Conservation (phyloP, 2,797 vertebrate species). For the Cossypha heuglini region DNA sequence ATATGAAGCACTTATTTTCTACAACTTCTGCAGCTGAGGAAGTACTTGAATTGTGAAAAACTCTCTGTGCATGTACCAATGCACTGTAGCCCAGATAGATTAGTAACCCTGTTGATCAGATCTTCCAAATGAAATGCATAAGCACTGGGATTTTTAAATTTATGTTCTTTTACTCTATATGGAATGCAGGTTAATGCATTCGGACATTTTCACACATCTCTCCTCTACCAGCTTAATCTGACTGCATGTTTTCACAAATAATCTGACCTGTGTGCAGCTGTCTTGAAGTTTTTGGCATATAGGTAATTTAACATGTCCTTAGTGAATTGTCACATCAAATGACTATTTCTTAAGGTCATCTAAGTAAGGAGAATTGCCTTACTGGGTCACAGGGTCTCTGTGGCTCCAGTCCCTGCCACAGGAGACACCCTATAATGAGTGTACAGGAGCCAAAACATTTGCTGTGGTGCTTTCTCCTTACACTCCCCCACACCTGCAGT, state of each 20-base stretch:
- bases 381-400: background rate
- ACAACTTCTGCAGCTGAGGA: background rate
- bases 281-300: background rate
- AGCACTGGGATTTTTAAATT: accelerated
- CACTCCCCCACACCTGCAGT: background rate
- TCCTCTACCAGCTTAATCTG: background rate
- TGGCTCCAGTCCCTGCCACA: background rate
- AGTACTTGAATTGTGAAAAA: background rate
- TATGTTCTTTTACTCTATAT: background rate
- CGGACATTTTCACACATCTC: background rate
- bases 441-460: background rate
- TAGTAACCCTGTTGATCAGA: background rate
- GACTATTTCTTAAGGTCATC: background rate
- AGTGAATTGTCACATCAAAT: background rate
- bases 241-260: background rate
- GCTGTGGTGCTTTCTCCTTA: background rate
- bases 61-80: background rate
- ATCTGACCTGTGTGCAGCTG: background rate
- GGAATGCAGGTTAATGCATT: background rate
- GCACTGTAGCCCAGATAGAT: background rate
- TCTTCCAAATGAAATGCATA: background rate
- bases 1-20: background rate
- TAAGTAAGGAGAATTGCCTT: background rate
- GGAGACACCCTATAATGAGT: background rate
- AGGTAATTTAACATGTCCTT: background rate